Base-by-base conservation (phyloP, 2,113 vertebrate species). In the Oriolus oriolus region DNA sequence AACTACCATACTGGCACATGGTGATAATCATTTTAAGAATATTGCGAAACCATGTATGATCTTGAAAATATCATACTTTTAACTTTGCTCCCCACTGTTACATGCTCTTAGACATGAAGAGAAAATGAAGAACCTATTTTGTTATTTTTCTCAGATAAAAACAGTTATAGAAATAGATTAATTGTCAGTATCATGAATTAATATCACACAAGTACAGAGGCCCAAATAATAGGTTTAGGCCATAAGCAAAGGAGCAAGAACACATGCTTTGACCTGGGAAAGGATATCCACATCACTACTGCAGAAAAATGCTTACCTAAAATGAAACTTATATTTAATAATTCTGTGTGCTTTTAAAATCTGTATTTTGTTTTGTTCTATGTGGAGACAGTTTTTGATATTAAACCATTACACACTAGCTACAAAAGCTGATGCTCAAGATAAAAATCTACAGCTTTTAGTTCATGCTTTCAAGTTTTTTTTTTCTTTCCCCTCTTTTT, bases 131-230 rank as follows among this genome's bases (percentile, higher is more conserved):
- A 95, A 78, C 52, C 31, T 73, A 50, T 71, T 85, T 93, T 82
- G 56, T 71, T 96, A 74, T 88, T 93, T 95, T 94, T 12, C 44
- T 94, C 57, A 80, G 69, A 87, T 80, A 89, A 89, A 70, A 93
- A 64, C 69, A 86, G 94, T 93, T 94, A 95, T 85, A 93, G 90
- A 95, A 94, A 95, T 42, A 93, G 92, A 96, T 93, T 92, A 94
- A 87, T 90, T 94, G 80, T 91, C 96, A 90, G 50, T 84, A 68
- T 78, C 74, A 47, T 50, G 90, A 96, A 94, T 94, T 96, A 90
- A 56, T 89, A 92, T 69, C 76, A 92, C 28, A 60, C 18, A 71
- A 84, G 37, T 39, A 84, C 33, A 47, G 66, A 78, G 52, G 18
- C 64, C 92, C n/a, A 90, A 95, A 89, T 71, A 86, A 74, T 49